Conservation (phyloP, 2,797 vertebrate genomes). For the Tragelaphus eurycerus region DNA sequence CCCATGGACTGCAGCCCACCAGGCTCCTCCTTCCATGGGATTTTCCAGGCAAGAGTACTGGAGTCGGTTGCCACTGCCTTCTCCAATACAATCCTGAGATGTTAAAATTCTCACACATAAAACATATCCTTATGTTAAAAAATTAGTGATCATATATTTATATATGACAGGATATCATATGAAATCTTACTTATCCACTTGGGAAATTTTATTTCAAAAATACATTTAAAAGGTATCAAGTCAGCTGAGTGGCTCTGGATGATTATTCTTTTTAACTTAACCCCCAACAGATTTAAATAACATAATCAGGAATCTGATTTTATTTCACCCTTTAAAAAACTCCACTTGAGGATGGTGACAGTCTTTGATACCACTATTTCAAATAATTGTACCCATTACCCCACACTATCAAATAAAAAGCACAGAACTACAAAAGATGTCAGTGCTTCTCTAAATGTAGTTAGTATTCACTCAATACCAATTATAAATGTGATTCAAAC, state of each 20-base stretch:
- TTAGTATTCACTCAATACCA: neutral
- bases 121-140: neutral
- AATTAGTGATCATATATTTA: neutral
- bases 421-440: neutral
- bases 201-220: slow-evolving; percentile 11
- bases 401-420: neutral
- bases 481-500: neutral
- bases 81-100: neutral
- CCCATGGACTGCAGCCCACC: no score
- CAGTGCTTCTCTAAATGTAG: neutral
- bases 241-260: neutral
- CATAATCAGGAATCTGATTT: neutral
- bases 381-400: neutral
- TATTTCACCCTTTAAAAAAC: neutral
- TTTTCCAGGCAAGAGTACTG: no score
- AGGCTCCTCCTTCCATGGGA: no score
- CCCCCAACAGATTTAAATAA: neutral
- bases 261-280: slow-evolving; percentile 23
- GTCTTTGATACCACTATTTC: neutral
- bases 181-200: neutral
- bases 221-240: neutral
- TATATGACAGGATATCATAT: neutral
- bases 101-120: neutral
- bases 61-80: no score
- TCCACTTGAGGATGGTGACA: neutral